Conservation (phyloP, 2,888 invertebrate species). For the Gibbula magus region DNA sequence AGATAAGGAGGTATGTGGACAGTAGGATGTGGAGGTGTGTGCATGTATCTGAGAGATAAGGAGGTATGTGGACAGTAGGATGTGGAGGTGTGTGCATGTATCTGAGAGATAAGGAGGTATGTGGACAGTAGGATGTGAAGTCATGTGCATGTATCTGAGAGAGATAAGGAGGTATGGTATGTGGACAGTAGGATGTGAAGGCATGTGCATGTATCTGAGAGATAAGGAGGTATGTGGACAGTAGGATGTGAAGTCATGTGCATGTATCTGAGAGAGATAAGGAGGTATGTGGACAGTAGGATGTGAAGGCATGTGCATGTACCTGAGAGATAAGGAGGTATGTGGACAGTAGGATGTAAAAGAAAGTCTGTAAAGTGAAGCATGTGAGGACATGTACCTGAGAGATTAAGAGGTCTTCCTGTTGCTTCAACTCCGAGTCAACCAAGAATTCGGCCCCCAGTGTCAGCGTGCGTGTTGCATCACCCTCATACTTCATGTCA, state of each 20-base stretch:
- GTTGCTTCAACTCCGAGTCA: slow-evolving; percentile 10
- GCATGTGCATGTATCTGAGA: not conserved
- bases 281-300: too few relatives aligned
- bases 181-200: not conserved
- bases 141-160: not conserved
- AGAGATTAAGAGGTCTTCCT: slow-evolving; percentile 22
- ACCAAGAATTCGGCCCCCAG: slow-evolving; percentile 30
- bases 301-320: too few relatives aligned
- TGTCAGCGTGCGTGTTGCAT: slow-evolving; percentile 27
- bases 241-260: not conserved
- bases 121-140: too few relatives aligned
- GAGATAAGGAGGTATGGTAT: not conserved
- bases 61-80: too few relatives aligned
- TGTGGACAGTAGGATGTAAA: too few relatives aligned
- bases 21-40: not conserved
- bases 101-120: too few relatives aligned
- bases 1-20: too few relatives aligned
- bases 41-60: too few relatives aligned
- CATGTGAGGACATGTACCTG: not conserved
- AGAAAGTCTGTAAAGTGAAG: too few relatives aligned
- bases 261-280: too few relatives aligned
- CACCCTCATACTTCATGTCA: slow-evolving; percentile 45
- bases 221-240: not conserved
- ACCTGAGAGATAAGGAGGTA: too few relatives aligned
- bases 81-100: too few relatives aligned